Conservation (phyloP, 2,113 vertebrate species). For the Hyperoodon ampullatus region DNA sequence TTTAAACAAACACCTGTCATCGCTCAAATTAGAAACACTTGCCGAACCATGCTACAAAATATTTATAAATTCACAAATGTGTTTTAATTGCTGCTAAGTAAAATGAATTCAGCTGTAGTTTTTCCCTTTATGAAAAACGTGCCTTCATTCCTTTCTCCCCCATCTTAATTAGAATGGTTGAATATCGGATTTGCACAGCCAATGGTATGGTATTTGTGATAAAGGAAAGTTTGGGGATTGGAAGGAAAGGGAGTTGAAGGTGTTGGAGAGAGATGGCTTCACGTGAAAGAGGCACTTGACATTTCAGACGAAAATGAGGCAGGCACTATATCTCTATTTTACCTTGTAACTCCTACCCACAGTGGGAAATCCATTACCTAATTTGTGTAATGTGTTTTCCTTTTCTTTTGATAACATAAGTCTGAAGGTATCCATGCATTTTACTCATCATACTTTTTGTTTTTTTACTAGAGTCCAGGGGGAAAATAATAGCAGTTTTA, state of each 20-base stretch:
- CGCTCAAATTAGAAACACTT: slow-evolving; percentile 83
- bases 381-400: background rate
- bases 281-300: background rate
- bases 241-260: slow-evolving; percentile 24
- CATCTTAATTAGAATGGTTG: slow-evolving; percentile 68
- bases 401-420: background rate
- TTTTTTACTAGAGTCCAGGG: slow-evolving; percentile 8
- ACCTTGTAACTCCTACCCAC: background rate
- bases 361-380: background rate
- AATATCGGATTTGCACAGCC: slow-evolving; percentile 61
- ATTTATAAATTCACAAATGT: slow-evolving; percentile 72
- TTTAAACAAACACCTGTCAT: slow-evolving; percentile 79
- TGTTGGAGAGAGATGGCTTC: slow-evolving; percentile 3
- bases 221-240: background rate
- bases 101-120: slow-evolving; percentile 65
- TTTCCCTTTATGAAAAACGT: slow-evolving; percentile 77
- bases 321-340: background rate
- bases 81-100: slow-evolving; percentile 72
- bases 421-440: background rate
- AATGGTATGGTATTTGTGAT: slow-evolving; percentile 58
- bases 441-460: background rate
- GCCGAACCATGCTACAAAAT: slow-evolving; percentile 65
- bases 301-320: background rate
- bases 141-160: slow-evolving; percentile 54
- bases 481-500: background rate